Conservation (phyloP, 2,113 vertebrate species). For the Rhabdomys dilectus region DNA sequence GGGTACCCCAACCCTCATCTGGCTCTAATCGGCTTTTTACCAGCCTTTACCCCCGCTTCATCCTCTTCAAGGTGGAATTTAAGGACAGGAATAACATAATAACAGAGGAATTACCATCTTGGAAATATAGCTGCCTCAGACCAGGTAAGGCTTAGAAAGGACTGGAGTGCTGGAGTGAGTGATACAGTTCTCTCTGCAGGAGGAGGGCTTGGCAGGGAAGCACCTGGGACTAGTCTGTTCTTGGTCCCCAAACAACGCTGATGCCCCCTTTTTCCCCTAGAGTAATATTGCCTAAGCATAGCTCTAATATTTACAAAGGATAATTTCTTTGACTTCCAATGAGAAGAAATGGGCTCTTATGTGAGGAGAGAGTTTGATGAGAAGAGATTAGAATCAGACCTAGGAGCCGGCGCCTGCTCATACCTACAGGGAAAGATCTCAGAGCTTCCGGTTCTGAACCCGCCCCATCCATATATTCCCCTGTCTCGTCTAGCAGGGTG, state of each 20-base stretch:
- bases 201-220: neutral
- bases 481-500: neutral
- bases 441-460: neutral
- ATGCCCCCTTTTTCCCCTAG: neutral
- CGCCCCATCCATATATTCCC: too few species aligned
- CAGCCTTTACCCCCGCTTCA: too few species aligned
- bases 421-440: neutral
- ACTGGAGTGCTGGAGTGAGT: fast-evolving
- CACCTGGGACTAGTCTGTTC: conserved; percentile 44
- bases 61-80: neutral
- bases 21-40: neutral
- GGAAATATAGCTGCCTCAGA: conserved; percentile 40
- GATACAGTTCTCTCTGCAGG: conserved; percentile 67
- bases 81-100: neutral
- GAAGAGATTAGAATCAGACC: neutral
- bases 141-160: neutral
- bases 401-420: neutral
- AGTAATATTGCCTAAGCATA: neutral
- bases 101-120: conserved; percentile 6
- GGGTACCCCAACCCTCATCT: neutral
- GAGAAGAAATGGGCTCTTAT: neutral
- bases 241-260: neutral
- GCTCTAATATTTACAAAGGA: neutral
- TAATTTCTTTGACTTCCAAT: neutral
- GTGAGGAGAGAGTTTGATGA: neutral